A percentile compares a stretch with the other conserved stretches of the same genome.
phyloP scores from a whole-genome alignment of 2,797 vertebrate genomes.

The Masticophis lateralis region DNA sequence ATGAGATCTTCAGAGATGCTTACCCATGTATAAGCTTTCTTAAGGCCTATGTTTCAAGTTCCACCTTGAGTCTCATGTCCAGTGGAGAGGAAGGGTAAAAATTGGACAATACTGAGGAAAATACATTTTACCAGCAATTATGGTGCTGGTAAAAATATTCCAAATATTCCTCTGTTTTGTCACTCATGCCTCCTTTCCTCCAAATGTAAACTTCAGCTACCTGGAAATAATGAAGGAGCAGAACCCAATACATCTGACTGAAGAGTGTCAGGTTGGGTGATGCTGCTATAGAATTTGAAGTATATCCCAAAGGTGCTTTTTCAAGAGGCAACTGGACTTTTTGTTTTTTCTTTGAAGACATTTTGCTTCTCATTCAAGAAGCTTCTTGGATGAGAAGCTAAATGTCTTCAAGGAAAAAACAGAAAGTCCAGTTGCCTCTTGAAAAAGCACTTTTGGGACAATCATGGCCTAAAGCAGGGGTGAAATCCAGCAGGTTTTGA shows the following conservation, averaged over 20 bases:
- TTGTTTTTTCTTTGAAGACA: no score
- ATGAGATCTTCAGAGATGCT: background rate
- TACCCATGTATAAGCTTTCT: background rate
- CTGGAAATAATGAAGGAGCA: background rate
- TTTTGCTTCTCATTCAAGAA: no score
- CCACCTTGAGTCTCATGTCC: background rate
- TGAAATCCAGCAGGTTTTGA: no score
- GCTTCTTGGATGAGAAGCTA: no score
- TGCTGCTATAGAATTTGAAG: background rate
- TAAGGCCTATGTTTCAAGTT: background rate
- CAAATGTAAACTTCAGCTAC: background rate
- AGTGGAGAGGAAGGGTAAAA: background rate
- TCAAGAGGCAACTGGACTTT: no score
- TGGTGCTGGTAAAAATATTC: background rate
- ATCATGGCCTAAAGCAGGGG: no score
- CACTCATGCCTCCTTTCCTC: background rate
- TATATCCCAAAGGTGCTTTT: background rate
- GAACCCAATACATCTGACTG: background rate
- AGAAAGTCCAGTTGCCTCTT: no score
- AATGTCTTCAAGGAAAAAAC: no score
- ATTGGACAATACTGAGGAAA: background rate
- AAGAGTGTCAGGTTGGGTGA: background rate
- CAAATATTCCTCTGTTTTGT: background rate
- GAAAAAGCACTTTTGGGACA: no score
- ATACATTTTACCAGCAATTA: background rate